Conservation (phyloP, 1,140 invertebrate species). For the Triops longicaudatus region DNA sequence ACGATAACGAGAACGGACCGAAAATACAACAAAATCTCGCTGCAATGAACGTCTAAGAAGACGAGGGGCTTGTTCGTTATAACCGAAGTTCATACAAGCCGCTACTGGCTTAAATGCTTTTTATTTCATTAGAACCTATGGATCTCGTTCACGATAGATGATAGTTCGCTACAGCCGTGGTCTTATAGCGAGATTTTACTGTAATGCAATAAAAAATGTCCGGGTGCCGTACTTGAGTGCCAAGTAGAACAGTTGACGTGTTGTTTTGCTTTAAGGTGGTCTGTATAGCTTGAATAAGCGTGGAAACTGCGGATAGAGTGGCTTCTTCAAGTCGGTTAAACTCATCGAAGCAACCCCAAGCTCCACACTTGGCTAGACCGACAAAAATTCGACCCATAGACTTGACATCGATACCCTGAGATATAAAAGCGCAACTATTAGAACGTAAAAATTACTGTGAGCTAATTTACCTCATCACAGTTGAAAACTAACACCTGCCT, state of each 20-base stretch:
- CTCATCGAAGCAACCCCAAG: constrained; percentile 98
- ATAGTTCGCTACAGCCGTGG: too few species aligned
- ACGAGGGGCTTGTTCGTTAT: too few species aligned
- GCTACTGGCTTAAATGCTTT: too few species aligned
- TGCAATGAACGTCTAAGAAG: too few species aligned
- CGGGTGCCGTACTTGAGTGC: constrained; percentile 67
- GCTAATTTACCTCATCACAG: constrained; percentile 76
- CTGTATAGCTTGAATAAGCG: constrained; percentile 82
- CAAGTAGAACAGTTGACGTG: constrained; percentile 54
- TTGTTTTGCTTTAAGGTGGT: constrained; percentile 62
- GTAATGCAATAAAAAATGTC: too few species aligned
- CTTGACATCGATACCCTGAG: constrained; percentile 80
- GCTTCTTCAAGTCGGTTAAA: constrained; percentile 91
- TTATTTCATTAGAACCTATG: too few species aligned
- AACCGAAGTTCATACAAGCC: too few species aligned
- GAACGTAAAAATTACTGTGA: constrained; percentile 1
- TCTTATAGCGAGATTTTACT: too few species aligned
- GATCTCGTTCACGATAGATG: too few species aligned
- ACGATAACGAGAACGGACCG: too few species aligned
- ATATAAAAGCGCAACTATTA: constrained; percentile 28
- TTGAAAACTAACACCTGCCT: constrained; percentile 93
- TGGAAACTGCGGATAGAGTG: constrained; percentile 84
- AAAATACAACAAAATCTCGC: too few species aligned
- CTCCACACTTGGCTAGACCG: constrained; percentile 86
- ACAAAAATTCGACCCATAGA: constrained; percentile 88